Conservation (phyloP, 2,888 invertebrate species). For the Halocaridina rubra region DNA sequence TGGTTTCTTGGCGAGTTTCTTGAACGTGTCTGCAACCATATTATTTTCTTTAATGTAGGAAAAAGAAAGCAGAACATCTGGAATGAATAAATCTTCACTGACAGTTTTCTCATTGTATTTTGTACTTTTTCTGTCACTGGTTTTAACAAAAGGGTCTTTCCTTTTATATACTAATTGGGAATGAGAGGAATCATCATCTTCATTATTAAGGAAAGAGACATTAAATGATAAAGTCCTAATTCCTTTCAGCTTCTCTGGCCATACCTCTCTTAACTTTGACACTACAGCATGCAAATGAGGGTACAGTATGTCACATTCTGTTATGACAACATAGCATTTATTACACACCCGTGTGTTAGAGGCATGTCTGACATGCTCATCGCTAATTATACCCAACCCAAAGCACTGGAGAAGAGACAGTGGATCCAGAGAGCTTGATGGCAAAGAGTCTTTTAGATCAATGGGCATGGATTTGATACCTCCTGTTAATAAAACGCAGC, state of each 20-base stretch:
- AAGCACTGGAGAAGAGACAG: slow-evolving; percentile 22
- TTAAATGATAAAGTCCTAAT: background rate
- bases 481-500: too few relatives aligned
- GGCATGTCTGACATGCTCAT: background rate
- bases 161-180: too few relatives aligned
- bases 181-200: too few relatives aligned
- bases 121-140: background rate
- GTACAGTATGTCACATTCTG: slow-evolving; percentile 16
- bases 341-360: background rate
- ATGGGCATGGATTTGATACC: background rate
- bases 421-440: slow-evolving; percentile 1
- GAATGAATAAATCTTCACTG: background rate
- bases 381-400: background rate
- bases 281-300: background rate
- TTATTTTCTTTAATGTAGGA: background rate
- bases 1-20: too few relatives aligned
- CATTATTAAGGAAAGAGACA: background rate
- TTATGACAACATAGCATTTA: slow-evolving; percentile 1
- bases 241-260: background rate
- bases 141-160: too few relatives aligned
- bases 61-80: background rate
- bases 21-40: background rate
- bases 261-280: background rate
- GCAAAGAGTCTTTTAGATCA: background rate
- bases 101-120: background rate